Conservation (phyloP, 1,140 invertebrate genomes). For the Zeugodacus cucurbitae region DNA sequence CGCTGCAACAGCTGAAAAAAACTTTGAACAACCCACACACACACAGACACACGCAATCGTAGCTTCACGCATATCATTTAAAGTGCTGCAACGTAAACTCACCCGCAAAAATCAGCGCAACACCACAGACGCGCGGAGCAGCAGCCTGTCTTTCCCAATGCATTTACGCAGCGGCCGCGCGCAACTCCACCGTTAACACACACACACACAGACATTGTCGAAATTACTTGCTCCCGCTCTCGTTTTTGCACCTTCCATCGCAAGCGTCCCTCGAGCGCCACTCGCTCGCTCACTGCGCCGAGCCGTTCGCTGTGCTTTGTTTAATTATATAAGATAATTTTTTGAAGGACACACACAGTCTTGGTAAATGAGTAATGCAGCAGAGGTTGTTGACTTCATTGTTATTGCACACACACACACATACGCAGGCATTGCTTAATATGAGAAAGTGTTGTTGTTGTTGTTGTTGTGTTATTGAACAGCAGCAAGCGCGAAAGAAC, state of each 20-base stretch:
- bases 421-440: neutral
- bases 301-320: constrained; percentile 1
- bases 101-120: constrained; percentile 14
- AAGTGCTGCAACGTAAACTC: neutral
- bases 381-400: constrained; percentile 61
- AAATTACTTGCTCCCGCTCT: constrained; percentile 15
- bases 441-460: constrained; percentile 36
- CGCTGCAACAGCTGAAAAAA: neutral
- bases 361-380: constrained; percentile 65
- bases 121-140: neutral
- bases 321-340: constrained; percentile 58
- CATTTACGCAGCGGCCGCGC: neutral
- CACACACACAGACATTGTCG: neutral
- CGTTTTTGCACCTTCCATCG: constrained; percentile 47
- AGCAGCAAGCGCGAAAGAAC: neutral
- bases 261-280: neutral
- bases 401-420: constrained; percentile 35
- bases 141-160: constrained; percentile 14
- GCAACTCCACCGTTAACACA: constrained; percentile 4
- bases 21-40: neutral
- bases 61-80: neutral
- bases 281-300: neutral
- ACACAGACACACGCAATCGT: too few relatives aligned
- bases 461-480: constrained; percentile 50
- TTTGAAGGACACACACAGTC: constrained; percentile 65